Percentiles rank a stretch among this genome's conserved stretches.
Conservation (phyloP, 2,888 invertebrate species). For the Agonopterix subpropinquella region DNA sequence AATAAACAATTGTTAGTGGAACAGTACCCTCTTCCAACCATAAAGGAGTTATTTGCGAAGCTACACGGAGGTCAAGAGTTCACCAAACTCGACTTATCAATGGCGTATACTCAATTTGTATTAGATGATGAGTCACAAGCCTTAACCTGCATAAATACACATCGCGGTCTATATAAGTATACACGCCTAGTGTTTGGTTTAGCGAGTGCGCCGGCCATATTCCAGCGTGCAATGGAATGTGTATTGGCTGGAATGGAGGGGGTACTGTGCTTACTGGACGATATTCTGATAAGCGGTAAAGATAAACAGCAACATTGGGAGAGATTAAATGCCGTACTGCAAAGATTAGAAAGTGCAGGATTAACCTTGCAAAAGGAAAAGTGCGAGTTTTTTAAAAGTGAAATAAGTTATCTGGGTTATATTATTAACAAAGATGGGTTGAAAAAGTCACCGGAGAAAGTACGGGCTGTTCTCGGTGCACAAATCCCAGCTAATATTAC, state of each 20-base stretch:
- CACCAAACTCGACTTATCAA: constrained; percentile 13
- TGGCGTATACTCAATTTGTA: constrained; percentile 13
- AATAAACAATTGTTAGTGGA: constrained; percentile 17
- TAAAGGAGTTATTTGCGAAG: constrained; percentile 15
- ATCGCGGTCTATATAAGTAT: constrained; percentile 6
- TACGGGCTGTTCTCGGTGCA: not conserved
- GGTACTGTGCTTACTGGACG: constrained; percentile 4
- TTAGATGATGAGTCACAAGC: constrained; percentile 8
- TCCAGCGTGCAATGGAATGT: constrained; percentile 10
- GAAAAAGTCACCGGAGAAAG: not conserved
- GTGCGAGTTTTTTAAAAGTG: constrained; percentile 1
- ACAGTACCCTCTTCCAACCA: constrained; percentile 17
- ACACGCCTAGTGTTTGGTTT: constrained; percentile 9
- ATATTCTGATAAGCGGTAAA: not conserved
- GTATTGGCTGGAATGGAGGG: constrained; percentile 3
- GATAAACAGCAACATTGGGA: not conserved
- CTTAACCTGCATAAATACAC: constrained; percentile 11
- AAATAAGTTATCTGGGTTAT: not conserved
- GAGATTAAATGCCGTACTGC: not conserved
- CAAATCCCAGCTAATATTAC: not conserved
- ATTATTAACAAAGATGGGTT: not conserved
- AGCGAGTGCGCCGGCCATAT: constrained; percentile 11
- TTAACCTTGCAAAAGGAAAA: constrained; percentile 4
- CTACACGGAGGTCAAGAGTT: constrained; percentile 14
- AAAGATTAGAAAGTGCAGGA: constrained; percentile 2